Base-by-base conservation (phyloP, 1,140 invertebrate genomes). In the Hormaphis cornu region DNA sequence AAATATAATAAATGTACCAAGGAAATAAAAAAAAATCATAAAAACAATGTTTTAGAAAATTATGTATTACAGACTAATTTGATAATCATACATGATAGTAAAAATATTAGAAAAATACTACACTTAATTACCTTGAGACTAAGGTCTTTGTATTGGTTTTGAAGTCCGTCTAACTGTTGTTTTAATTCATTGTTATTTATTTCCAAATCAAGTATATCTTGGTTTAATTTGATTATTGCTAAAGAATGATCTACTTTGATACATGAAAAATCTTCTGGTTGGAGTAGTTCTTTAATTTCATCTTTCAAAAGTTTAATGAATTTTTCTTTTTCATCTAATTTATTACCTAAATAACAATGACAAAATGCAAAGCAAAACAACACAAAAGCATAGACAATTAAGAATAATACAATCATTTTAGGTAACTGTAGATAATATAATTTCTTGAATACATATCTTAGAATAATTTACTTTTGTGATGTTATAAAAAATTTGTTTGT, bases 261-360 rank as follows among this genome's bases (percentile, higher is more conserved):
- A n/a, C 33, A 12, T 24, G 28, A 18, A 33, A 35, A 46, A 1
- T 50, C 44, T n/a, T 66, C 50, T 22, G 44, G 28, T 33, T 50
- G 33, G 1, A 30, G 35, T 42, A n/a, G 33, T 66, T 66, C 61
- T 66, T 66, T 30, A 48, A 66, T 66, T 35, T 66, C 61, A 48
- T 66, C 61, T 50, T 66, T 66, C 28, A 66, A 24, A 35, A 28
- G 14, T 66, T 50, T 22, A 30, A 66, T 50, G 33, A 66, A n/a
- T 48, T 66, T 66, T 16, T 66, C 44, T 50, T 66, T 66, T 9
- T 66, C 44, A 50, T 66, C 61, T 50, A 66, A 66, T 48, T 66
- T 66, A 20, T 28, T 50, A 35, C 20, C 61, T 66, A 46, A 28
- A 28, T 46, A 28, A 20, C 6, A 18, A 46, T 44, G 2, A 1